These are phyloP conservation scores for Atta colombica DNA, from an alignment of 1,140 invertebrate genomes.

Conservation along the genomic window DNA sequence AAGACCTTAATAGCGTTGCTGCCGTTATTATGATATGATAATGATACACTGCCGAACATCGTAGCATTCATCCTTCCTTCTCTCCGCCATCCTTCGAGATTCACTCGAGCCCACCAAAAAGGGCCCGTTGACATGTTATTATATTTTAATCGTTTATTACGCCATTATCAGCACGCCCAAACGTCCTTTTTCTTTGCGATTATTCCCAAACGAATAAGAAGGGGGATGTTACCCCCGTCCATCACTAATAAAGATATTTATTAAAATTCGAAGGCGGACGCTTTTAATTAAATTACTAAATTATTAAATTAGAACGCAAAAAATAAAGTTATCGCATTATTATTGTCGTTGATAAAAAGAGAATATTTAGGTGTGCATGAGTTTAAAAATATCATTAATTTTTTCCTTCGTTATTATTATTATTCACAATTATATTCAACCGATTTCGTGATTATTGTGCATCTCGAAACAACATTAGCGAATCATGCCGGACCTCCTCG, in stretches of 20 bases:
- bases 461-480: constrained; percentile 11
- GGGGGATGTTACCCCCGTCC: constrained; percentile 39
- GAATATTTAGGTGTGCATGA: not conserved
- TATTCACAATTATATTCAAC: not conserved
- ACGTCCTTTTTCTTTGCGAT: constrained; percentile 28
- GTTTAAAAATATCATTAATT: not conserved
- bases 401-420: not conserved
- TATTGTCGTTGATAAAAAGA: not conserved
- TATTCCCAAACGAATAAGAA: constrained; percentile 16
- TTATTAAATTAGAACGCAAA: constrained; percentile 7
- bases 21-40: constrained; percentile 81
- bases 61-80: constrained; percentile 50
- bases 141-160: constrained; percentile 63
- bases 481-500: not conserved
- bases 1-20: constrained; percentile 77
- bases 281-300: constrained; percentile 38
- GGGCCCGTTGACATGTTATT: constrained; percentile 51
- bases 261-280: constrained; percentile 4
- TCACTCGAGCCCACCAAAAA: constrained; percentile 31
- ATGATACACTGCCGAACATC: constrained; percentile 74
- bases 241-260: constrained; percentile 47
- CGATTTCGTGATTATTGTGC: not conserved
- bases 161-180: constrained; percentile 38
- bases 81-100: constrained; percentile 22
- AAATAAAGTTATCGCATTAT: constrained; percentile 18